Percentiles rank a stretch among this genome's conserved stretches.
Evolutionary conservation across 2,113 vertebrate species (phyloP).

Genomic region (Chunga burmeisteri): DNA sequence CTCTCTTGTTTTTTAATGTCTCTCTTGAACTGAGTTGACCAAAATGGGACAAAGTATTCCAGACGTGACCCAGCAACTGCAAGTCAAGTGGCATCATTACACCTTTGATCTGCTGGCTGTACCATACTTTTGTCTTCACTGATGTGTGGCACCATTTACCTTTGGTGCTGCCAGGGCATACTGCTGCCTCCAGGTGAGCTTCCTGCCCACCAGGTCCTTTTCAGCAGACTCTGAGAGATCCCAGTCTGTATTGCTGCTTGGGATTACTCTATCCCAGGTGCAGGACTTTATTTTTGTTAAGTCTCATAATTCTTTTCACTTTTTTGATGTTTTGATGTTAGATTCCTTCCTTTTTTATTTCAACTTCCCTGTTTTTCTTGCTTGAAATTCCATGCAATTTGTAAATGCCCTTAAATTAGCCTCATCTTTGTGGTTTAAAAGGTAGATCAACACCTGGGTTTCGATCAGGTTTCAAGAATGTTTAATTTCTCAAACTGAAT

Average conservation of each 20-base stretch:
- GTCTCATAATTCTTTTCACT: not conserved
- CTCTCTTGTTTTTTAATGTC: not conserved
- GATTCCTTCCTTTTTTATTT: not conserved
- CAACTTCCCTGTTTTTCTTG: not conserved
- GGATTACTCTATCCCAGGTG: not conserved
- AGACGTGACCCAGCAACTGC: not conserved
- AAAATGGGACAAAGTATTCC: not conserved
- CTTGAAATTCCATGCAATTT: not conserved
- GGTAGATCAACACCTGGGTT: not conserved
- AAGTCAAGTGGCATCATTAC: not conserved
- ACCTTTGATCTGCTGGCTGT: not conserved
- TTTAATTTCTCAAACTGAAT: not conserved
- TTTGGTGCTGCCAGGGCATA: not conserved
- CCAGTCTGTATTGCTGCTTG: not conserved
- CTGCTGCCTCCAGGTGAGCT: not conserved
- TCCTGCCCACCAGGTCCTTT: not conserved
- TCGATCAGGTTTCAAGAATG: not conserved
- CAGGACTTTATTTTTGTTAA: not conserved
- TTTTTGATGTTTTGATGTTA: not conserved
- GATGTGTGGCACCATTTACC: not conserved
- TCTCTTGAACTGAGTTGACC: not conserved
- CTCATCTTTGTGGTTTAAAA: not conserved
- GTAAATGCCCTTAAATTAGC: not conserved
- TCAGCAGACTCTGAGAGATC: not conserved
- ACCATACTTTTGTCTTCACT: not conserved